These are phyloP conservation scores for Sarcophaga rosellei DNA, from an alignment of 2,888 invertebrate species.

Conservation along the genomic window DNA sequence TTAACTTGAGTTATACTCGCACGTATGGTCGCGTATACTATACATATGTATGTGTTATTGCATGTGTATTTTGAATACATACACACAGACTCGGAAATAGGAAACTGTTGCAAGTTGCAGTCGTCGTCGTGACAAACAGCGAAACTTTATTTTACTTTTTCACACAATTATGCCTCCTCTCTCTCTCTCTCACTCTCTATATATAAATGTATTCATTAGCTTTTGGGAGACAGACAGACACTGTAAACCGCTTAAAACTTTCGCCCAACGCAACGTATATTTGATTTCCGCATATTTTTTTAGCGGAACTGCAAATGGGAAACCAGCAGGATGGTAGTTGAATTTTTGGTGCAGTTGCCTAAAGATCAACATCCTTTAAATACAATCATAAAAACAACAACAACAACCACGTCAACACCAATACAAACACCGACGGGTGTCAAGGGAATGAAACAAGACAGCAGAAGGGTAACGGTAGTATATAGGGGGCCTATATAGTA, in stretches of 20 bases:
- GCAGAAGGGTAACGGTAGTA: not conserved
- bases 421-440: not conserved
- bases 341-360: slow-evolving; percentile 52
- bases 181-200: not conserved
- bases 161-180: slow-evolving; percentile 4
- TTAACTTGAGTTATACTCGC: slow-evolving; percentile 50
- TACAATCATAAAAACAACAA: slow-evolving; percentile 15
- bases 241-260: slow-evolving; percentile 64
- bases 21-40: not conserved
- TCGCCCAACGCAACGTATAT: slow-evolving; percentile 56
- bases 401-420: not conserved
- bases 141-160: not conserved
- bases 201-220: slow-evolving; percentile 55
- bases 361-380: slow-evolving; percentile 52
- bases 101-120: slow-evolving; percentile 48
- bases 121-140: not conserved
- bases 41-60: not conserved
- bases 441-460: too few species aligned
- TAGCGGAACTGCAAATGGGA: slow-evolving; percentile 66
- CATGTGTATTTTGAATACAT: not conserved
- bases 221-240: not conserved
- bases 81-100: slow-evolving; percentile 29
- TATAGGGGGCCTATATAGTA: not conserved
- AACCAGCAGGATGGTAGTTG: slow-evolving; percentile 54
- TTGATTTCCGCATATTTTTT: slow-evolving; percentile 67